A percentile compares a stretch with the other conserved stretches of the same genome.
Evolutionary conservation across 2,888 invertebrate species (phyloP).

Genomic region (Eristalinus sepulchralis): DNA sequence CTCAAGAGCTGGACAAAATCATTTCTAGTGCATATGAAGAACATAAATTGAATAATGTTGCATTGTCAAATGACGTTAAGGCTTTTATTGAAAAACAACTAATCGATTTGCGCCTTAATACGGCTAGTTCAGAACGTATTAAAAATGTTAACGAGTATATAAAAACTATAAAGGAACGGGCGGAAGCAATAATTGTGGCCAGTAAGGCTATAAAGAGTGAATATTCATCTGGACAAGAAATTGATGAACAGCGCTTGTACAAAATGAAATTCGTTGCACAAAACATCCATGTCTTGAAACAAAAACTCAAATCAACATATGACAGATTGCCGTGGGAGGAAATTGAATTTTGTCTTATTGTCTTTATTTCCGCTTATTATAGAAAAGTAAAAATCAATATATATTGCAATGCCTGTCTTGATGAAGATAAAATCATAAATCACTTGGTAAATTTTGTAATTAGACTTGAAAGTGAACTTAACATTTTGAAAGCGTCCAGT

Average conservation of each 20-base stretch:
- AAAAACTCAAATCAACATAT: constrained; percentile 72
- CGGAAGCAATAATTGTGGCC: constrained; percentile 2
- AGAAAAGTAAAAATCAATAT: constrained; percentile 64
- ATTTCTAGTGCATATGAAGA: constrained; percentile 72
- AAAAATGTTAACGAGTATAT: neutral
- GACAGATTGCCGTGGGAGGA: constrained; percentile 74
- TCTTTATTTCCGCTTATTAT: constrained; percentile 67
- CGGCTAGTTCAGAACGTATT: neutral
- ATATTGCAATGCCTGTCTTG: constrained; percentile 33
- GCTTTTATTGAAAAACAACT: constrained; percentile 42
- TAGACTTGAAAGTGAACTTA: constrained; percentile 1
- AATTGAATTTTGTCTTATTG: constrained; percentile 73
- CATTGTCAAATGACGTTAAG: constrained; percentile 63
- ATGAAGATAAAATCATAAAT: constrained; percentile 2
- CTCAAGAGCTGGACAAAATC: constrained; percentile 61
- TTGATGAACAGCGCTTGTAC: constrained; percentile 28
- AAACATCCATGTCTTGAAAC: constrained; percentile 72
- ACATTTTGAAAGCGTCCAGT: neutral
- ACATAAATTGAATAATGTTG: constrained; percentile 68
- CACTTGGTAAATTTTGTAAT: constrained; percentile 27
- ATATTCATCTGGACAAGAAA: neutral
- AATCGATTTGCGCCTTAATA: constrained; percentile 11
- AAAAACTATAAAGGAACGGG: constrained; percentile 19
- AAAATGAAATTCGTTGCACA: constrained; percentile 49
- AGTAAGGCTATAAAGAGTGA: neutral